These are phyloP conservation scores for Zaprionus africanus DNA, from an alignment of 1,140 invertebrate species.

Conservation along the genomic window DNA sequence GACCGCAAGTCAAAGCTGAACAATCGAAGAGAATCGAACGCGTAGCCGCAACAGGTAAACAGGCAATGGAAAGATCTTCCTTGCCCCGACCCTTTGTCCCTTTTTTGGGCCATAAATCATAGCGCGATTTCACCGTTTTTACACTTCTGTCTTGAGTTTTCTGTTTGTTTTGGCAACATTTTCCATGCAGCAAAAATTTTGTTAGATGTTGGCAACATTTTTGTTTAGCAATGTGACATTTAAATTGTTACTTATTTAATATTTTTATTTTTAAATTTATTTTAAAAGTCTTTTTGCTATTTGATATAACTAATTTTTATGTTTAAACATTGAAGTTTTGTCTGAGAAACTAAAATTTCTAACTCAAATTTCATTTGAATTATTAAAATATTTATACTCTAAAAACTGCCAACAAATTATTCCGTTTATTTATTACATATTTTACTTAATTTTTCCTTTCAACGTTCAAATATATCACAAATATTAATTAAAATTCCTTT, in stretches of 20 bases:
- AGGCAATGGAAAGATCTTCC: neutral
- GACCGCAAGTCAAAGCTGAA: conserved; percentile 63
- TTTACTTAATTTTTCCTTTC: too few relatives aligned
- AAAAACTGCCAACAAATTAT: too few relatives aligned
- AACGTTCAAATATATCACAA: neutral
- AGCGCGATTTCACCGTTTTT: neutral
- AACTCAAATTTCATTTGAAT: neutral
- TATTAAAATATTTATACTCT: too few relatives aligned
- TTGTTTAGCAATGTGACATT: neutral
- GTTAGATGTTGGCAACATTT: neutral
- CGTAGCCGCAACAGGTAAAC: conserved; percentile 55
- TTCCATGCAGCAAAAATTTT: conserved; percentile 12
- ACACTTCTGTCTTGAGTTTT: neutral
- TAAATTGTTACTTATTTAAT: neutral
- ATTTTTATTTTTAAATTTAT: neutral
- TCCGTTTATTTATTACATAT: too few relatives aligned
- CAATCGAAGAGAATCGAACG: conserved; percentile 20
- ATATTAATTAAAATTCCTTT: neutral
- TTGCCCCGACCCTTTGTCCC: conserved; percentile 3
- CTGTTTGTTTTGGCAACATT: conserved; percentile 57
- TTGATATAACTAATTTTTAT: neutral
- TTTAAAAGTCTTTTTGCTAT: too few relatives aligned
- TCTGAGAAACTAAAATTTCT: neutral
- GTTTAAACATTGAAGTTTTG: neutral
- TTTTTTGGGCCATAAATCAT: conserved; percentile 33